phyloP scores from a whole-genome alignment of 1,140 invertebrate genomes.

The Goniozus legneri region DNA sequence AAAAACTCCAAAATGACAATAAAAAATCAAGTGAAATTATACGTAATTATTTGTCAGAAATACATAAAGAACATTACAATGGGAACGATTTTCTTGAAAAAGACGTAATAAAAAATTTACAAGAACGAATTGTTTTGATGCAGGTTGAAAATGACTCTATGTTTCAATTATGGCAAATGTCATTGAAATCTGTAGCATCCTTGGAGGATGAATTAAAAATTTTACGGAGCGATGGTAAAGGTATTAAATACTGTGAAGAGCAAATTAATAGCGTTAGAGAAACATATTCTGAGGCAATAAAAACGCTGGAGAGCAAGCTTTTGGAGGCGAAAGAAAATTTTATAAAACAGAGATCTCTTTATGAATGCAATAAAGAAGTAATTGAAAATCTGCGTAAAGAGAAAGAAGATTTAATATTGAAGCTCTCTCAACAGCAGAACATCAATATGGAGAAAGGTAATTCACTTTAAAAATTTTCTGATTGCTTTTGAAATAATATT shows the following conservation, averaged over 20 bases:
- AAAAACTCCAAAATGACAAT: constrained; percentile 29
- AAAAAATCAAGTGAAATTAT: constrained; percentile 22
- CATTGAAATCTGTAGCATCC: constrained; percentile 57
- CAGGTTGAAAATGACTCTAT: constrained; percentile 59
- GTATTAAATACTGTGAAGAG: constrained; percentile 37
- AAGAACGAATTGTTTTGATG: constrained; percentile 37
- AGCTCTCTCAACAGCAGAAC: constrained; percentile 25
- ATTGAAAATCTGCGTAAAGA: constrained; percentile 33
- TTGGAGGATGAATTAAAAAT: constrained; percentile 58
- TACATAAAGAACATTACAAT: constrained; percentile 26
- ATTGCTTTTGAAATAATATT: neutral
- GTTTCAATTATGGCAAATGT: constrained; percentile 59
- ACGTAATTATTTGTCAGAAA: constrained; percentile 24
- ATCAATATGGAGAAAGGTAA: constrained; percentile 24
- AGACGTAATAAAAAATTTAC: constrained; percentile 37
- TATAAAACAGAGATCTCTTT: constrained; percentile 38
- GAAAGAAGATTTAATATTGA: constrained; percentile 28
- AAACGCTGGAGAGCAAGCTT: constrained; percentile 43
- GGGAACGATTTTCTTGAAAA: constrained; percentile 16
- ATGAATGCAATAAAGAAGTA: constrained; percentile 37
- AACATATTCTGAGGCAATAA: constrained; percentile 49
- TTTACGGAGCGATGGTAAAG: constrained; percentile 39
- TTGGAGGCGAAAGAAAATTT: constrained; percentile 42
- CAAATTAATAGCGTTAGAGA: constrained; percentile 41
- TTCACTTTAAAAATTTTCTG: constrained; percentile 11